Percentiles rank a stretch among this genome's conserved stretches.
These are phyloP conservation scores for Murina feae DNA, from an alignment of 2,113 vertebrate genomes.

Conservation along the genomic window DNA sequence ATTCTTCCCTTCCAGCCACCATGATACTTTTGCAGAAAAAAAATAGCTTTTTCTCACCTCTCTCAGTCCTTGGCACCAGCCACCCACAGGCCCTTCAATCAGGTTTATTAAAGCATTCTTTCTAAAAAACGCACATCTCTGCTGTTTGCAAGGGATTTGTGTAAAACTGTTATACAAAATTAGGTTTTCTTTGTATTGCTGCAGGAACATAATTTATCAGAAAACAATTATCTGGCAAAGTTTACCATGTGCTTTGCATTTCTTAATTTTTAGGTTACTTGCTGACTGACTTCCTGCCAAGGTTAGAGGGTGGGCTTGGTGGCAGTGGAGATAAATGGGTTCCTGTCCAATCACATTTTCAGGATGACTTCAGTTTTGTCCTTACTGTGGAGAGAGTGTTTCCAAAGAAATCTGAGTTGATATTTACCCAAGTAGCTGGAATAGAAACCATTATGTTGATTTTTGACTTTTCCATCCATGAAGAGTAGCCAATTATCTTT, in stretches of 20 bases:
- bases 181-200: not conserved
- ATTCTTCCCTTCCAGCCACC: not conserved
- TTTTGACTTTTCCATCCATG: constrained; percentile 19
- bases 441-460: not conserved
- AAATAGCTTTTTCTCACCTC: not conserved
- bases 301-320: not conserved
- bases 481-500: not conserved
- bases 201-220: not conserved
- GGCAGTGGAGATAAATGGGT: not conserved
- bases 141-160: not conserved
- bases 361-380: not conserved
- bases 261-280: constrained; percentile 9
- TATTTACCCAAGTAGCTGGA: not conserved
- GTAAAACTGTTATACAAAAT: not conserved
- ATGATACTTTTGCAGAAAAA: not conserved
- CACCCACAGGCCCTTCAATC: not conserved
- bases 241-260: not conserved
- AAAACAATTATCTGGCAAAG: not conserved
- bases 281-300: not conserved
- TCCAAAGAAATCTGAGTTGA: not conserved
- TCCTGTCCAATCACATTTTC: not conserved
- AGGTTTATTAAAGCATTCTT: not conserved
- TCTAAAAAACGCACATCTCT: not conserved
- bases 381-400: not conserved
- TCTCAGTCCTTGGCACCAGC: not conserved